Conservation (phyloP, 2,888 invertebrate genomes). For the Phrixothrix hirtus region DNA sequence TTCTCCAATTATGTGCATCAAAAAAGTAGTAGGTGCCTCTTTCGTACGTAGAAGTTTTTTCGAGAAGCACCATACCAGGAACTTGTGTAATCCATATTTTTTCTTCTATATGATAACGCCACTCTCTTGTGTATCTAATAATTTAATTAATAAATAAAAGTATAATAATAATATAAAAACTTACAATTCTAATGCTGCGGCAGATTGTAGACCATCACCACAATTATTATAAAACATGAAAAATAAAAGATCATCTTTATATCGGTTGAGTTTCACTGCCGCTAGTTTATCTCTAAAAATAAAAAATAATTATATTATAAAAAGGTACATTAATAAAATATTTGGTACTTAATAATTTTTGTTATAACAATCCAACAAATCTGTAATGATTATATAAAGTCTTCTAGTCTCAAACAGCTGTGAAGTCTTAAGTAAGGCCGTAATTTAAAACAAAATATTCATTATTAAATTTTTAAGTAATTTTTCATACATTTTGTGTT, state of each 20-base stretch:
- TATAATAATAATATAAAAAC: constrained; percentile 48
- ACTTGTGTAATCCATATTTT: constrained; percentile 99
- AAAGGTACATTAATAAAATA: not conserved
- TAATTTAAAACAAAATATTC: too few relatives aligned
- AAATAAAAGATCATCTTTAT: constrained; percentile 98
- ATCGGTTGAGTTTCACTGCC: constrained; percentile 92
- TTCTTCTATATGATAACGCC: constrained; percentile 99
- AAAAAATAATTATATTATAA: constrained; percentile 18
- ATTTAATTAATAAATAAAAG: constrained; percentile 22
- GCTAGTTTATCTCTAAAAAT: constrained; percentile 85
- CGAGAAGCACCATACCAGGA: constrained; percentile 90
- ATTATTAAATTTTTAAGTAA: too few relatives aligned
- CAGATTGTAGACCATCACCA: constrained; percentile 96
- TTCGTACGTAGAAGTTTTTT: constrained; percentile 96
- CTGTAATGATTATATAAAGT: too few relatives aligned
- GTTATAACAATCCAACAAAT: too few relatives aligned
- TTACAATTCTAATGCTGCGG: constrained; percentile 96
- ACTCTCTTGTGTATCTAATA: constrained; percentile 92
- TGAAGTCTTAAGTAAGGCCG: too few relatives aligned
- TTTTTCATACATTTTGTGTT: too few relatives aligned
- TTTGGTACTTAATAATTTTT: too few relatives aligned
- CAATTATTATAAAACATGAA: constrained; percentile 99
- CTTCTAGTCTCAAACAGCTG: too few relatives aligned
- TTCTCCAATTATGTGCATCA: constrained; percentile 98
- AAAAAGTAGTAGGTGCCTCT: constrained; percentile 99